Conservation (phyloP, 2,888 invertebrate genomes). For the Germaria angustata region DNA sequence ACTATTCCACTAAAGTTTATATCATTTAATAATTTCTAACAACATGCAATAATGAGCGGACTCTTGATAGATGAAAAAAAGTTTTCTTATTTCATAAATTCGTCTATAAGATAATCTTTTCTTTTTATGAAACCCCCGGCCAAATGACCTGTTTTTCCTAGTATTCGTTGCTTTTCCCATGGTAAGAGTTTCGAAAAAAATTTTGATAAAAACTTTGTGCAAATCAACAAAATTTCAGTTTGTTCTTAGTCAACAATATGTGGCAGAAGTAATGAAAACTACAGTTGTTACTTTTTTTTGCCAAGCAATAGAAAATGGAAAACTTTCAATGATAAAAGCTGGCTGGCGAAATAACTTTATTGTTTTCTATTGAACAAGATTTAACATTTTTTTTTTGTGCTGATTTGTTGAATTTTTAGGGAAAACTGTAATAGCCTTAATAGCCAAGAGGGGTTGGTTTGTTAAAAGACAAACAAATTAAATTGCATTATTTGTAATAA, state of each 20-base stretch:
- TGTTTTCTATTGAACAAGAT: conserved; percentile 22
- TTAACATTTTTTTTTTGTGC: conserved; percentile 20
- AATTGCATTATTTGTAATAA: conserved; percentile 49
- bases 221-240: conserved; percentile 51
- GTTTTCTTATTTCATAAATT: background rate
- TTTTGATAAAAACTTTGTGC: conserved; percentile 47
- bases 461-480: conserved; percentile 43
- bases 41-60: conserved; percentile 40
- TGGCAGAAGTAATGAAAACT: conserved; percentile 34
- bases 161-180: background rate
- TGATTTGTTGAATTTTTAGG: conserved; percentile 41
- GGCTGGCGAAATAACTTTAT: conserved; percentile 38
- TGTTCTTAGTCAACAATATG: conserved; percentile 44
- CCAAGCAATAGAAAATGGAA: background rate
- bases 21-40: conserved; percentile 44
- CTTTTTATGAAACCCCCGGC: background rate
- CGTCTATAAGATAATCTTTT: background rate
- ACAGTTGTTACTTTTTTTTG: conserved; percentile 20
- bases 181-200: background rate
- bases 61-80: background rate
- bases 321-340: conserved; percentile 32
- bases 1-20: background rate
- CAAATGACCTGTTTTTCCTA: conserved; percentile 14
- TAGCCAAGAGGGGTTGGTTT: background rate
- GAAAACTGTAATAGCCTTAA: conserved; percentile 27